Evolutionary conservation across 2,888 invertebrate species (phyloP), one percentile per base, ranked within the genome.

Genomic region (Boloria selene): DNA sequence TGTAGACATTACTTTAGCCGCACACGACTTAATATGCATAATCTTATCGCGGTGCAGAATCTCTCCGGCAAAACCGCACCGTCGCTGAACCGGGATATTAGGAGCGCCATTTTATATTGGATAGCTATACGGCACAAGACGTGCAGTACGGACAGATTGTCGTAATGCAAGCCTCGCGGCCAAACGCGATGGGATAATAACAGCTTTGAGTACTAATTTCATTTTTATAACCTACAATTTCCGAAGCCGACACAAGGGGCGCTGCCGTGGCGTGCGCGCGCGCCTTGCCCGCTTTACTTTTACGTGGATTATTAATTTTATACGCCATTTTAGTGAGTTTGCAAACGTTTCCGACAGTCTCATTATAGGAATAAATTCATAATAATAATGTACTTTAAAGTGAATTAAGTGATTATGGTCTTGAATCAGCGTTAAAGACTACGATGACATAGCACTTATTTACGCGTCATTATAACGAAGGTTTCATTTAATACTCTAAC

Each of bases 161-260:
- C 92, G 91, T 92, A 91, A 92, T 92, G 91, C 87, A 91, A 90
- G 91, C 85, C 92, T 83, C 81, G 86, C 87, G 90, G 92, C 87
- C 90, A 90, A 91, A 91, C 87, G 90, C 92, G 91, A 92, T 91
- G 92, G 91, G 91, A 91, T 92, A 92, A 92, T 92, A 92, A 92
- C 90, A 91, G 86, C 90, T 90, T 91, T 88, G 88, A 86, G 84
- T 90, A 91, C 92, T 92, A 92, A 92, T 92, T 92, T 92, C 90
- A 91, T 92, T 92, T 92, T 92, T 92, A 92, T 92, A 92, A 91
- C 92, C 92, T 89, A 90, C 92, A 91, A 92, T 92, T 92, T 92
- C 83, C 83, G 89, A 90, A 86, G 92, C 92, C 92, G 91, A 91
- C 92, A 92, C 90, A 90, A 86, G 91, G 85, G 90, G 90, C 90